phyloP scores from a whole-genome alignment of 2,888 invertebrate species.

The Zygogramma bicolorata region DNA sequence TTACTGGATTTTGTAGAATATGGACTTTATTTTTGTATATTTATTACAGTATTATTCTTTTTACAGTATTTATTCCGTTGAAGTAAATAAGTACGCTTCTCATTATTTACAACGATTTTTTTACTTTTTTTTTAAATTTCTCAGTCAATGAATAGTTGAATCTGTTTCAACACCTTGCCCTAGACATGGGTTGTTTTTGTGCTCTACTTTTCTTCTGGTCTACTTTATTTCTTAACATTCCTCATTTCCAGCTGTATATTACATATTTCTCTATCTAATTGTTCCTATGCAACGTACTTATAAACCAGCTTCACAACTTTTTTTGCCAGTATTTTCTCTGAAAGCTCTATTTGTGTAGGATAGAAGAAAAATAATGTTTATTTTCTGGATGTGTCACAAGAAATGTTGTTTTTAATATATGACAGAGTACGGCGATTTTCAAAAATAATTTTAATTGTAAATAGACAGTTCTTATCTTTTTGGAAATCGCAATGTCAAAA shows the following conservation, averaged over 20 bases:
- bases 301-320: slow-evolving; percentile 48
- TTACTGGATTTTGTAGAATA: slow-evolving; percentile 48
- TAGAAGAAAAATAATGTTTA: slow-evolving; percentile 49
- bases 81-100: slow-evolving; percentile 50
- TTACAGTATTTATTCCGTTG: slow-evolving; percentile 55
- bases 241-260: slow-evolving; percentile 28
- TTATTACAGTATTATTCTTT: slow-evolving; percentile 59
- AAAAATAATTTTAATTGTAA: slow-evolving; percentile 49
- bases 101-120: slow-evolving; percentile 47
- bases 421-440: slow-evolving; percentile 51
- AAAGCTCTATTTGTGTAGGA: slow-evolving; percentile 54
- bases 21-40: slow-evolving; percentile 57
- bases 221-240: slow-evolving; percentile 38
- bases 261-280: slow-evolving; percentile 34
- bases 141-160: not conserved
- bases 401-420: slow-evolving; percentile 53
- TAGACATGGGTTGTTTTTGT: slow-evolving; percentile 2
- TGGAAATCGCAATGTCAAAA: slow-evolving; percentile 49
- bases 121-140: slow-evolving; percentile 27
- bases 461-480: slow-evolving; percentile 49
- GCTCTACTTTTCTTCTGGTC: slow-evolving; percentile 7
- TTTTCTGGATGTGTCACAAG: slow-evolving; percentile 55
- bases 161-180: not conserved
- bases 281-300: slow-evolving; percentile 60
- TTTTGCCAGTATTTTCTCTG: slow-evolving; percentile 61